Evolutionary conservation across 2,888 invertebrate species (phyloP).

Genomic region (Hedya salicella): DNA sequence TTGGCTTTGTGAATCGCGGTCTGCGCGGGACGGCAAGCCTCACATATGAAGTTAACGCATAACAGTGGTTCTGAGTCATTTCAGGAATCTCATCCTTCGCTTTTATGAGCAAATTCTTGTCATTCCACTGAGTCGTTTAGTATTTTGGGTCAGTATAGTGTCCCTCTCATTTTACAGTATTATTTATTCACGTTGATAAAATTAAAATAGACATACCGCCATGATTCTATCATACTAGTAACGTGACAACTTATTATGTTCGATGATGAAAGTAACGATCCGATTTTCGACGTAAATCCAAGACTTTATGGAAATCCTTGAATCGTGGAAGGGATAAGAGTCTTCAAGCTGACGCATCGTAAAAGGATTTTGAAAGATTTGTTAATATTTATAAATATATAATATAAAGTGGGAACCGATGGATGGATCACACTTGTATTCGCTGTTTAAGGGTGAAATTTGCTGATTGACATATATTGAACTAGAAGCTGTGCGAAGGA

Average conservation of each 20-base stretch:
- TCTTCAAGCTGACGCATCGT: slow-evolving; percentile 14
- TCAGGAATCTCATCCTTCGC: slow-evolving; percentile 31
- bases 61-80: slow-evolving; percentile 7
- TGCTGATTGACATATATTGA: no score
- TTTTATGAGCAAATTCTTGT: slow-evolving; percentile 40
- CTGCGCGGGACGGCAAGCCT: slow-evolving; percentile 1
- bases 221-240: neutral
- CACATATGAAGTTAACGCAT: slow-evolving; percentile 12
- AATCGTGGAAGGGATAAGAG: slow-evolving; percentile 32
- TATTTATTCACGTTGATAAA: no score
- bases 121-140: slow-evolving; percentile 13
- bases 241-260: neutral
- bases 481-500: no score
- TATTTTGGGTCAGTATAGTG: slow-evolving; percentile 4
- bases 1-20: slow-evolving; percentile 12
- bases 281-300: slow-evolving; percentile 18
- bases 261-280: neutral
- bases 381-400: slow-evolving; percentile 17
- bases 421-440: neutral
- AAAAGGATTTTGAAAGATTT: slow-evolving; percentile 31
- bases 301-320: slow-evolving; percentile 15
- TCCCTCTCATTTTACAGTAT: neutral
- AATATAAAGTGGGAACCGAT: slow-evolving; percentile 1
- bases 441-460: neutral
- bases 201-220: neutral